Base-by-base conservation (phyloP, 2,888 invertebrate species). In the Hoplodrina ambigua region DNA sequence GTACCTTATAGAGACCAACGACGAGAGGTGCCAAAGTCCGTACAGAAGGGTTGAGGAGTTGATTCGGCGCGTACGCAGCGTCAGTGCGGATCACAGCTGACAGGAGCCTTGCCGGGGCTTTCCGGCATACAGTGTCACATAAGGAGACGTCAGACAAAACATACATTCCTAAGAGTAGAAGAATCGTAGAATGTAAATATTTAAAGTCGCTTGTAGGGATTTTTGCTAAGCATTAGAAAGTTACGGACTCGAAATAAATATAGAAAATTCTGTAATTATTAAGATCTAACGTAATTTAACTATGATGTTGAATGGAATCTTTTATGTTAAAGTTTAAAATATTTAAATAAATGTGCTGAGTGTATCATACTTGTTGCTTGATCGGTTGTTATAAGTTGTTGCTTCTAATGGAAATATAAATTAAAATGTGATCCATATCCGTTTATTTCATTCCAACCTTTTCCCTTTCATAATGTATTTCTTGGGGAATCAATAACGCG, bases 51-150 rank as follows among this genome's bases (percentile, higher is more conserved):
- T 96, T 0, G 96, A 95, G 78, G 94, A 94, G 72, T 85, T 96
- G 67, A 92, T 96, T 19, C 86, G 95, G 30, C 88, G 95, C 73
- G 95, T 95, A 11, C 91, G 93, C 58, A 95, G 94, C 66, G 94
- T 90, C 25, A 92, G 91, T 55, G 90, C 90, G 0, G 94, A 94
- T n/a, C 90, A 93, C 76, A 96, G 95, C 94, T 96, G 96, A 96
- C 96, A 93, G 64, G 94, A 95, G 82, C 85, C 92, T n/a, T 86
- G 92, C 94, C 95, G 94, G 92, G 89, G 86, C 3, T 86, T 84
- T 80, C 92, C 95, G 94, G 94, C 90, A 15, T 92, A 90, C 83
- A 90, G 91, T 85, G 89, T 92, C 65, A 72, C 77, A 25, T 81
- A 53, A 78, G 17, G 52, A 66, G 50, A 72, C 52, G 41, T 60